Percentiles rank a stretch among this genome's conserved stretches.
These are phyloP conservation scores for Tenthredo livida DNA, from an alignment of 2,888 invertebrate species.

Conservation along the genomic window DNA sequence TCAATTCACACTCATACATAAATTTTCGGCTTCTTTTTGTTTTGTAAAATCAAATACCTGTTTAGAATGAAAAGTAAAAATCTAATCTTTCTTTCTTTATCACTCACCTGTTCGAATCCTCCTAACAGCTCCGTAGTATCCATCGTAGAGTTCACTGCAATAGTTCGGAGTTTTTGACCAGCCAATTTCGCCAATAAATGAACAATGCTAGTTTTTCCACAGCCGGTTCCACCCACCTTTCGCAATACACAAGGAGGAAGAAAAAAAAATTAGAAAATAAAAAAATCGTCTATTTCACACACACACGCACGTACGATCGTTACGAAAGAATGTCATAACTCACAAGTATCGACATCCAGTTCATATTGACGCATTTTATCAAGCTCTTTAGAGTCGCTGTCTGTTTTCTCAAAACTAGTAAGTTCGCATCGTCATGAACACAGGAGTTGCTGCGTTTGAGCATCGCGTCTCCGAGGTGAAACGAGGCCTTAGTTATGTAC, in stretches of 20 bases:
- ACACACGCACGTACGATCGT: no score
- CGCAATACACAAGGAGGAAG: constrained; percentile 48
- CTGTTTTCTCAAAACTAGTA: constrained; percentile 81
- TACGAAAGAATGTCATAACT: no score
- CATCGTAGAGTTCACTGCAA: constrained; percentile 94
- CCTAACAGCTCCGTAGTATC: constrained; percentile 97
- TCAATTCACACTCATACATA: neutral
- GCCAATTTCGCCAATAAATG: constrained; percentile 87
- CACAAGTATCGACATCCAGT: constrained; percentile 95
- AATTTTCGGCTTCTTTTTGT: neutral
- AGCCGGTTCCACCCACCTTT: constrained; percentile 87
- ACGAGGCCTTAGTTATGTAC: constrained; percentile 80
- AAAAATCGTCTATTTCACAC: no score
- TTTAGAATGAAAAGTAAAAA: no score
- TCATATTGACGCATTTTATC: constrained; percentile 92
- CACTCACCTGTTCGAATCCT: constrained; percentile 95
- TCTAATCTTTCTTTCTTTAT: no score
- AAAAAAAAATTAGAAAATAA: constrained; percentile 47
- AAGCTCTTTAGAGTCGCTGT: constrained; percentile 87
- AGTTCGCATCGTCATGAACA: constrained; percentile 73
- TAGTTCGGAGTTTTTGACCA: constrained; percentile 86
- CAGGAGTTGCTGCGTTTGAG: constrained; percentile 77
- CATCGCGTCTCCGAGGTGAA: constrained; percentile 85
- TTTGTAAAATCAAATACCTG: no score
- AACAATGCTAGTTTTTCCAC: constrained; percentile 90